Evolutionary conservation across 1,140 invertebrate species (phyloP).

Genomic region (Scylla paramamosain): DNA sequence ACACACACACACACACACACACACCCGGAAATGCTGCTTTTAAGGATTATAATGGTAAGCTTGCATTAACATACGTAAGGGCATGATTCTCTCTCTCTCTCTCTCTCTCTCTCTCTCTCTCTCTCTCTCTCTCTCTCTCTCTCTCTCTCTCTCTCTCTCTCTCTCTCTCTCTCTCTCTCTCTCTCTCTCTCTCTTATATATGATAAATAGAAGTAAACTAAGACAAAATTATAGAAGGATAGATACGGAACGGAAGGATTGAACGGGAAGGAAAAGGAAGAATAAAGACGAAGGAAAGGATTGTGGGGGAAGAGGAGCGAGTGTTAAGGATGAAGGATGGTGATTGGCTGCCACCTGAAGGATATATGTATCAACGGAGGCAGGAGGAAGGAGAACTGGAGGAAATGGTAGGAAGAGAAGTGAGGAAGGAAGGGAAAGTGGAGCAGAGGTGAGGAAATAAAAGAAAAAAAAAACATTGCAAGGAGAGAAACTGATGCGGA

Average conservation of each 20-base stretch:
- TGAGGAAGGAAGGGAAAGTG: not conserved
- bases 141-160: conserved; percentile 24
- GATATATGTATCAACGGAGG: not conserved
- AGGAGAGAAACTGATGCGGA: not conserved
- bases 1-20: not conserved
- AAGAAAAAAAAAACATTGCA: not conserved
- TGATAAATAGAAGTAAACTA: not conserved
- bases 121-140: not conserved
- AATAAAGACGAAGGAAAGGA: not conserved
- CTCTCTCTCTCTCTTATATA: too few relatives aligned
- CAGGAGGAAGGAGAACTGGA: not conserved
- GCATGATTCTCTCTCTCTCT: not conserved
- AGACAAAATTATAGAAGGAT: too few relatives aligned
- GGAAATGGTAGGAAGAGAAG: not conserved
- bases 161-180: not conserved
- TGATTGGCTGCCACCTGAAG: not conserved
- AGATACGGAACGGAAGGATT: too few relatives aligned
- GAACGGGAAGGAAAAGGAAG: not conserved
- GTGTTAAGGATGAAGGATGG: conserved; percentile 7
- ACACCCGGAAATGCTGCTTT: not conserved
- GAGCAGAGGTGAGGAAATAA: not conserved
- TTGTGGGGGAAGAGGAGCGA: not conserved
- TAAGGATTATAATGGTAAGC: too few relatives aligned
- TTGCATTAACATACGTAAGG: too few relatives aligned
- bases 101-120: not conserved